A percentile compares a stretch with the other conserved stretches of the same genome.
Conservation (phyloP, 2,797 vertebrate genomes). For the Sebastes itinus region DNA sequence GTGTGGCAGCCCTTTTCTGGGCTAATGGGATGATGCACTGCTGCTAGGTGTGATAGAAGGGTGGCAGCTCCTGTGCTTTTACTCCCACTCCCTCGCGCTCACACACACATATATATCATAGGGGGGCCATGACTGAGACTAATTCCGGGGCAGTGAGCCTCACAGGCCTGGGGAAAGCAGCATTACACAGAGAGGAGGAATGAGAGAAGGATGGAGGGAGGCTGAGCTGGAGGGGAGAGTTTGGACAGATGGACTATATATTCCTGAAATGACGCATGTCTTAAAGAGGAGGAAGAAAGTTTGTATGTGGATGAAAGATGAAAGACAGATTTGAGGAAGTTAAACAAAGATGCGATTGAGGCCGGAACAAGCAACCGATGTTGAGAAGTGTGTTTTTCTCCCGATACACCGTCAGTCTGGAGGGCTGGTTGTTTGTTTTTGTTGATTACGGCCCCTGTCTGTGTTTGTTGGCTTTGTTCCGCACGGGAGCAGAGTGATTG, state of each 20-base stretch:
- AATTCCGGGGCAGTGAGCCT: conserved; percentile 51
- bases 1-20: conserved; percentile 48
- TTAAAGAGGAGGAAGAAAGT: neutral
- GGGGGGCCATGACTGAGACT: conserved; percentile 63
- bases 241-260: conserved; percentile 28
- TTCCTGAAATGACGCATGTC: conserved; percentile 6
- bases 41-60: conserved; percentile 62
- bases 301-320: neutral
- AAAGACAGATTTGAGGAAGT: neutral
- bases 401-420: neutral
- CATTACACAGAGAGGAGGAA: conserved; percentile 22
- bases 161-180: conserved; percentile 17
- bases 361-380: neutral
- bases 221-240: neutral
- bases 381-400: neutral
- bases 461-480: conserved; percentile 20
- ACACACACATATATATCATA: neutral
- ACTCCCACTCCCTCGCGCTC: conserved; percentile 32
- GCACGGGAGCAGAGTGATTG: neutral
- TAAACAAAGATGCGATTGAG: neutral
- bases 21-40: conserved; percentile 79
- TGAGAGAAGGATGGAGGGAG: neutral
- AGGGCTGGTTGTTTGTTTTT: conserved; percentile 17
- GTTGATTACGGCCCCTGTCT: conserved; percentile 18
- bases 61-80: conserved; percentile 59